Evolutionary conservation across 2,797 vertebrate genomes (phyloP), one percentile per base, ranked within the genome.

Genomic region (Otolemur crassicaudatus): DNA sequence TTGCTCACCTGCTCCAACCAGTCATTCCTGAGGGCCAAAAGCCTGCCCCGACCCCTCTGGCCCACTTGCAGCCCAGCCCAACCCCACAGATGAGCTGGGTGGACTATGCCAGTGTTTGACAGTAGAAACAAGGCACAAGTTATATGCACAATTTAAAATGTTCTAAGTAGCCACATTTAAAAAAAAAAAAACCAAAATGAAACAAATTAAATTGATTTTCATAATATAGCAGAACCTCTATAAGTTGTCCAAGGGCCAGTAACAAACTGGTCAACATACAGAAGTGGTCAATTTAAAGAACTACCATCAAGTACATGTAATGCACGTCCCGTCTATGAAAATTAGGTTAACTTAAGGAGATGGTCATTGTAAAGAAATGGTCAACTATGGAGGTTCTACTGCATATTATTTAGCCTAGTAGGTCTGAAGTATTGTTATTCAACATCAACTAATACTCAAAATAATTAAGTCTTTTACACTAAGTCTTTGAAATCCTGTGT

Each of bases 11-110:
- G 77, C 25, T 77, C 56, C 49, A 25, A 60, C 1, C 23, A 14
- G 49, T 27, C 10, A 1, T 12, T 27, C 34, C 17, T 2, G 0
- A 29, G 40, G n/a, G 22, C 25, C 27, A 10, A 2, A 11, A 49
- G 31, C 27, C 22, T 29, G 3, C 31, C 29, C 43, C 65, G 69
- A 29, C 12, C 43, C 53, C 61, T n/a, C 17, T 9, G 23, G 61
- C 11, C 40, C 23, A 43, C 49, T 79, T 7, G 14, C 0, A 0
- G 10, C 14, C 63, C 19, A 23, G 3, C 17, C 40, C 49, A 2
- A 1, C 46, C 16, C 27, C 43, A 2, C 6, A 34, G 27, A 4
- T 1, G 40, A 63, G 20, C 14, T 2, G 2, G n/a, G 0, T 25
- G 31, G 2, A 19, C 46, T 3, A 14, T 2, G n/a, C 87, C 56